Conservation (phyloP, 2,113 vertebrate species). For the Myiozetetes cayanensis region DNA sequence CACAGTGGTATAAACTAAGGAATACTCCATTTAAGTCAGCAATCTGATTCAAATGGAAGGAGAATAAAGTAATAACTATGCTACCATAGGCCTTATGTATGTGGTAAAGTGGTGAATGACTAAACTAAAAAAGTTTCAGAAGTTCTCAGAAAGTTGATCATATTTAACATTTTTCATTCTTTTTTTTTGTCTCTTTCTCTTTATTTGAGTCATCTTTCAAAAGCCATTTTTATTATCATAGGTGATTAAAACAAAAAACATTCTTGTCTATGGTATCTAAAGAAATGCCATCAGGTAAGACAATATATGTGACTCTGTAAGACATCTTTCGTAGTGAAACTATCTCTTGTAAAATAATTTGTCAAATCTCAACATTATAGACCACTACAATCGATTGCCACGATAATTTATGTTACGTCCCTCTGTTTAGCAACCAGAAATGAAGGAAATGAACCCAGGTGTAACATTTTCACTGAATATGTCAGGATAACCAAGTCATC, state of each 20-base stretch:
- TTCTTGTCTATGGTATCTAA: neutral
- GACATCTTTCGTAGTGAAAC: neutral
- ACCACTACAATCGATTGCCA: neutral
- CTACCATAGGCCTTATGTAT: neutral
- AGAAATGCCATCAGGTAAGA: neutral
- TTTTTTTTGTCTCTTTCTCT: neutral
- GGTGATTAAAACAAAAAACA: neutral
- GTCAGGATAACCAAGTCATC: neutral
- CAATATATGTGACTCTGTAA: neutral
- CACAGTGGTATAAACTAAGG: neutral
- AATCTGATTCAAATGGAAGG: neutral
- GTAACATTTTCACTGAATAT: neutral
- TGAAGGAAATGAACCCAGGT: neutral
- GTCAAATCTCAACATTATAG: neutral
- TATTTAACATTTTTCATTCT: neutral
- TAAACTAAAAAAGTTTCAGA: neutral
- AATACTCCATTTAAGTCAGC: neutral
- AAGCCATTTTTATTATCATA: neutral
- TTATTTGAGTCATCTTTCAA: neutral
- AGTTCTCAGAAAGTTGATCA: neutral
- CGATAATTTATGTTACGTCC: neutral
- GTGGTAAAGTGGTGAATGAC: neutral
- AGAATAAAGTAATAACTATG: neutral
- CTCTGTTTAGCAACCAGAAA: neutral
- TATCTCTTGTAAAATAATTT: neutral